Percentiles rank a stretch among this genome's conserved stretches.
These are phyloP conservation scores for Oreocharis arfaki DNA, from an alignment of 2,113 vertebrate species.

Conservation along the genomic window DNA sequence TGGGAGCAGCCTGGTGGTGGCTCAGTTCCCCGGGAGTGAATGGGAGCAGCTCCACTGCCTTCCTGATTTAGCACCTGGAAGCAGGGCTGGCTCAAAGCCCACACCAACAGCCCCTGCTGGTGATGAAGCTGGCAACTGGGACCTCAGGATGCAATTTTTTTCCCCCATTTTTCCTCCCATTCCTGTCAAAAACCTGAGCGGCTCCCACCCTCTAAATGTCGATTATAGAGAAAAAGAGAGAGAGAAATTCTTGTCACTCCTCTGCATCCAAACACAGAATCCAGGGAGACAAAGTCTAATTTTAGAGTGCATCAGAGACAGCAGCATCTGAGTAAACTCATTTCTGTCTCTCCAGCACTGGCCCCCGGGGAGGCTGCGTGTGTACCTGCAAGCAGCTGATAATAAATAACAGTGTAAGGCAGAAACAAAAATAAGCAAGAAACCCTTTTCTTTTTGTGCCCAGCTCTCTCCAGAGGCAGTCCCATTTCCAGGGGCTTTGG, in stretches of 20 bases:
- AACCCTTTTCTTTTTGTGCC: background rate
- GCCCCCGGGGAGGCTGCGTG: conserved; percentile 40
- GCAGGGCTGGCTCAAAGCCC: background rate
- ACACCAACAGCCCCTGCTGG: background rate
- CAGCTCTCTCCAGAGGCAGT: background rate
- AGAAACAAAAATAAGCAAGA: conserved; percentile 45
- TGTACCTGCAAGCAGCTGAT: conserved; percentile 54
- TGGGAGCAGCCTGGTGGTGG: background rate
- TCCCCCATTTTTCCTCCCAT: background rate
- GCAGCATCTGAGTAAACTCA: conserved; percentile 51
- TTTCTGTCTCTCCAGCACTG: conserved; percentile 32
- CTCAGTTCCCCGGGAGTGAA: background rate
- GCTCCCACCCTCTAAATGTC: background rate
- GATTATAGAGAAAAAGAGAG: background rate
- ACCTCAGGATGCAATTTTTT: background rate
- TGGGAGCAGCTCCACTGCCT: background rate
- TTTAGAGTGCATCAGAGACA: conserved; percentile 55
- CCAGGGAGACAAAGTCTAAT: conserved; percentile 58
- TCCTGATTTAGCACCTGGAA: background rate
- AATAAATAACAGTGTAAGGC: conserved; percentile 35
- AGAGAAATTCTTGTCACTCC: background rate
- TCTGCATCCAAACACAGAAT: conserved; percentile 38
- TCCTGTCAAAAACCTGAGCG: background rate
- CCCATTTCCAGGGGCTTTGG: background rate
- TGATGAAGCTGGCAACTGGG: background rate